Conservation (phyloP, 2,113 vertebrate genomes). For the Steatornis caripensis region DNA sequence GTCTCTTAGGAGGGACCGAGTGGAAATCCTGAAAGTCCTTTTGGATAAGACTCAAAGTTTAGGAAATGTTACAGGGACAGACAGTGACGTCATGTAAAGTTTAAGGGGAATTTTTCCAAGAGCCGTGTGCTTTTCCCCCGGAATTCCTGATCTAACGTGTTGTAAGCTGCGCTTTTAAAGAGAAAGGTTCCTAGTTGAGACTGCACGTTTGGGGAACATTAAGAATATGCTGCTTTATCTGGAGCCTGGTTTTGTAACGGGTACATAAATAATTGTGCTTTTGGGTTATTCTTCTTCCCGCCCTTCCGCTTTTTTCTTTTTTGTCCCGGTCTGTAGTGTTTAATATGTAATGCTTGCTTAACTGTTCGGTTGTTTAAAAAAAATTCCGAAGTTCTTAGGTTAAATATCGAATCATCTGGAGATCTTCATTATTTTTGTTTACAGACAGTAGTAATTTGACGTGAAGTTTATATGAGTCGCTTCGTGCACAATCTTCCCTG, state of each 20-base stretch:
- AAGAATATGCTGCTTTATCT: not conserved
- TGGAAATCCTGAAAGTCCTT: constrained; percentile 63
- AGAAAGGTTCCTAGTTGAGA: not conserved
- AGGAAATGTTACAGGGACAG: constrained; percentile 68
- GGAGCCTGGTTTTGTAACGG: constrained; percentile 14
- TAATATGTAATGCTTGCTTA: not conserved
- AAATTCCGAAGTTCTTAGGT: not conserved
- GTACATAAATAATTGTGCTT: constrained; percentile 1
- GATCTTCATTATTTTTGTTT: not conserved
- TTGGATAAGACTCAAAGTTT: constrained; percentile 74
- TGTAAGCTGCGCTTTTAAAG: not conserved
- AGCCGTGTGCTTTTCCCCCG: not conserved
- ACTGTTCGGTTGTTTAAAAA: not conserved
- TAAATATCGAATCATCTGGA: not conserved
- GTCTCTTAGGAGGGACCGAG: constrained; percentile 43
- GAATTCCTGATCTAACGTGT: not conserved
- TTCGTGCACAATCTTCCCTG: not conserved
- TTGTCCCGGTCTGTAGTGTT: not conserved
- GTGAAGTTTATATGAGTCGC: not conserved
- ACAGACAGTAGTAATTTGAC: not conserved
- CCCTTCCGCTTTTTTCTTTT: too few relatives aligned
- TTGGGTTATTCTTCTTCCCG: not conserved
- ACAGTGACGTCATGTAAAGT: constrained; percentile 81
- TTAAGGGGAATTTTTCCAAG: constrained; percentile 64
- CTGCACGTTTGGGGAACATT: not conserved